Percentiles rank a stretch among this genome's conserved stretches.
Evolutionary conservation across 2,888 invertebrate genomes (phyloP).

Genomic region (Caenorhabditis sp.): DNA sequence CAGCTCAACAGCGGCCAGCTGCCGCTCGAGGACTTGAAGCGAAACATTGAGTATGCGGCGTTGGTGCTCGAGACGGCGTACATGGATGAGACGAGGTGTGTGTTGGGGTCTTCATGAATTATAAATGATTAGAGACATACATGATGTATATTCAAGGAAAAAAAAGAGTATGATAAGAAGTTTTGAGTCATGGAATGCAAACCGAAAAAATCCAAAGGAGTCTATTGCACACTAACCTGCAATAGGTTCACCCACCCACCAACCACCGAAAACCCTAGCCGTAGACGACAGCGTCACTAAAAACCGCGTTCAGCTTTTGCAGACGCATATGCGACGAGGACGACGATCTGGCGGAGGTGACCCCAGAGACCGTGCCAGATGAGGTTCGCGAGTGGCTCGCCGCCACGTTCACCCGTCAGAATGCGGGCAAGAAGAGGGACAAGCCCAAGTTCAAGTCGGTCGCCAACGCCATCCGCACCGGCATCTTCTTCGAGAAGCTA

Average conservation of each 20-base stretch:
- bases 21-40: slow-evolving; percentile 92
- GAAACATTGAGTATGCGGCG: slow-evolving; percentile 94
- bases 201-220: too few species aligned
- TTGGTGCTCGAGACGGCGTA: slow-evolving; percentile 94
- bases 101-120: slow-evolving; percentile 6
- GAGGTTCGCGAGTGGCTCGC: slow-evolving; percentile 95
- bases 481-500: slow-evolving; percentile 92
- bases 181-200: too few species aligned
- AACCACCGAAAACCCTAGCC: not conserved
- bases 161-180: not conserved
- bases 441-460: slow-evolving; percentile 91
- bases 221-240: too few species aligned
- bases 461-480: slow-evolving; percentile 95
- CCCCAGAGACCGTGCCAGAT: slow-evolving; percentile 95
- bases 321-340: slow-evolving; percentile 87
- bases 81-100: slow-evolving; percentile 92
- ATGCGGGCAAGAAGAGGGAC: slow-evolving; percentile 88
- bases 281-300: not conserved
- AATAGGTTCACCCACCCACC: not conserved
- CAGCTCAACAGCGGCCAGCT: slow-evolving; percentile 92
- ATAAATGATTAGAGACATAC: not conserved
- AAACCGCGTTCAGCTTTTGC: slow-evolving; percentile 42
- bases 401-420: slow-evolving; percentile 94
- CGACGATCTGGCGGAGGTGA: slow-evolving; percentile 95
- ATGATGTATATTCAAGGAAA: too few species aligned